Evolutionary conservation across 2,797 vertebrate genomes (phyloP).

Genomic region (Rhyacichthys aspro): DNA sequence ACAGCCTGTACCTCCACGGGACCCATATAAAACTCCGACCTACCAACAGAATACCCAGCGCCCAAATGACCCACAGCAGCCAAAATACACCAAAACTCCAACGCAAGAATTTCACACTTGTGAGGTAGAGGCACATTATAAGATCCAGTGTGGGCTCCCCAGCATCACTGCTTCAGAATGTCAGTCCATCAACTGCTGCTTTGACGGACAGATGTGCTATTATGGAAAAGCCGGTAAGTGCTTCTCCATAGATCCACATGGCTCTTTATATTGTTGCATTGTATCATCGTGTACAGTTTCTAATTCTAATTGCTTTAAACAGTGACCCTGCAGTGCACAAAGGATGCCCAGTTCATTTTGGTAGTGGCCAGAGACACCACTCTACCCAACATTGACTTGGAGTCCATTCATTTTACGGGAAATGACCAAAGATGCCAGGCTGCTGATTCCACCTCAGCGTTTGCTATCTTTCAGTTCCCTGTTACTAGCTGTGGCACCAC

Average conservation of each 20-base stretch:
- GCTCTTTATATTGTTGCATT: not conserved
- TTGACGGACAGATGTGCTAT: slow-evolving; percentile 65
- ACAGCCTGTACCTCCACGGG: too few species aligned
- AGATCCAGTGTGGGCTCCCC: slow-evolving; percentile 59
- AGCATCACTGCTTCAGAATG: slow-evolving; percentile 34
- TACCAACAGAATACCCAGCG: too few species aligned
- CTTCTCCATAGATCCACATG: not conserved
- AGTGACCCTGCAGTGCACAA: slow-evolving; percentile 79
- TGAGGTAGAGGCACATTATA: slow-evolving; percentile 34
- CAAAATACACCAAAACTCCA: not conserved
- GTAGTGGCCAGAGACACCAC: slow-evolving; percentile 73
- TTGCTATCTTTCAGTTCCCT: slow-evolving; percentile 76
- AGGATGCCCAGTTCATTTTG: slow-evolving; percentile 71
- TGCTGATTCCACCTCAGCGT: slow-evolving; percentile 53
- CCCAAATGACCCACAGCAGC: not conserved
- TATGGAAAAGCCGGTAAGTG: slow-evolving; percentile 70
- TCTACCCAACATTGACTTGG: slow-evolving; percentile 60
- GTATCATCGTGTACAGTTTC: too few species aligned
- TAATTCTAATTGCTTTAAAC: slow-evolving; percentile 10
- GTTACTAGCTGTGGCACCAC: slow-evolving; percentile 68
- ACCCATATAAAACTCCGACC: too few species aligned
- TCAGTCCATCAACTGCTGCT: slow-evolving; percentile 68
- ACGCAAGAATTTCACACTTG: slow-evolving; percentile 36
- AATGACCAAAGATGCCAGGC: slow-evolving; percentile 38
- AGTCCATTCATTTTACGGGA: slow-evolving; percentile 49